Evolutionary conservation across 2,888 invertebrate genomes (phyloP), one percentile per base, ranked within the genome.

Genomic region (Lepidochrysops patricia): DNA sequence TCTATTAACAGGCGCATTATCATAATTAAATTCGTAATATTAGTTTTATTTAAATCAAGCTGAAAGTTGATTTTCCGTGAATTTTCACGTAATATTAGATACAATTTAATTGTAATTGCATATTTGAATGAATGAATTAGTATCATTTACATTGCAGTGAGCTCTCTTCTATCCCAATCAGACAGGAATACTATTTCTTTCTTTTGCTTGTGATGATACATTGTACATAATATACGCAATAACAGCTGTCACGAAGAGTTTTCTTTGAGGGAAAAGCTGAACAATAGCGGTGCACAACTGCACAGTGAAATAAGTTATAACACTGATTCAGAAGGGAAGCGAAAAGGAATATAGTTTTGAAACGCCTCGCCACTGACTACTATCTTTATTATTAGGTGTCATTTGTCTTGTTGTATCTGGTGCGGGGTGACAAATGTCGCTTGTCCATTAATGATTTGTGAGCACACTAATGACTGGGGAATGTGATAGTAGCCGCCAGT

Each of bases 381-480:
- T 50, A 27, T 50, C 9, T 29, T 54, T 32, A 15, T n/a, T 32
- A 54, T 15, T 29, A 54, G 29, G 15, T 32, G 32, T 49, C 48
- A 29, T 49, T 48, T 49, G 23, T 58, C 29, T 32, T 49, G 58
- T 49, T 15, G 23, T 58, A 15, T 29, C 58, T 72, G 74, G 75
- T 75, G 72, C 65, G 63, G 58, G 54, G 65, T 75, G 78, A 78
- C 74, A 74, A 76, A 80, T 77, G 74, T 67, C 65, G 61, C 66
- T 71, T 71, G 73, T 78, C 73, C 67, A 74, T 76, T 64, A 69
- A 71, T 80, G 80, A 82, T 82, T 79, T 79, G 79, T 77, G 71
- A 67, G 59, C 60, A 57, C 62, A 65, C 70, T 80, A 79, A 80
- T 77, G 73, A 71, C 73, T 72, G 70, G 67, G 68, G 72, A 69